phyloP scores from a whole-genome alignment of 2,113 vertebrate genomes.

The Zapornia atra region DNA sequence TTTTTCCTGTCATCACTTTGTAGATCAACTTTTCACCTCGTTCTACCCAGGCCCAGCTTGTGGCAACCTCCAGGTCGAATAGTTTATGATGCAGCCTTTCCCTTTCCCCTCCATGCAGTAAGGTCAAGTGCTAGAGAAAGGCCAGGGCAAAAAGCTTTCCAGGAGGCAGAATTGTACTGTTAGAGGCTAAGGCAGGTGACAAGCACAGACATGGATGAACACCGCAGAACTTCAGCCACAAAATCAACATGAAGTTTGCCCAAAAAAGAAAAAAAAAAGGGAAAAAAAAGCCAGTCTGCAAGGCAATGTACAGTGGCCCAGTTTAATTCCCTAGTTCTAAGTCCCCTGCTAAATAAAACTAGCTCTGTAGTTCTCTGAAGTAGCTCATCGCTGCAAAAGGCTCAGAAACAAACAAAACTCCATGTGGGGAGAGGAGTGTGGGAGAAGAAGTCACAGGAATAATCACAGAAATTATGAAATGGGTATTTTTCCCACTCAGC shows the following conservation, averaged over 20 bases:
- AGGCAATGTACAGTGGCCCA: neutral
- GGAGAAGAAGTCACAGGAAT: neutral
- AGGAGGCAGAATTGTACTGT: neutral
- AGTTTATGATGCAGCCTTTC: neutral
- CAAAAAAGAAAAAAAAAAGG: neutral
- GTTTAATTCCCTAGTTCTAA: neutral
- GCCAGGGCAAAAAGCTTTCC: neutral
- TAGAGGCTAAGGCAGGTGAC: neutral
- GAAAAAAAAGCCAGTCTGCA: neutral
- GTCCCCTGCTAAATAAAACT: neutral
- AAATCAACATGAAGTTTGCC: neutral
- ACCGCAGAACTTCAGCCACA: neutral
- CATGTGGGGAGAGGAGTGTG: neutral
- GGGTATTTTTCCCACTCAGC: neutral
- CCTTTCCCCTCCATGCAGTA: neutral
- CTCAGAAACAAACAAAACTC: neutral
- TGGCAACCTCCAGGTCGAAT: neutral
- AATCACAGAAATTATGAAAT: neutral
- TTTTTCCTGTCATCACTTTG: neutral
- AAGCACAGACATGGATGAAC: neutral
- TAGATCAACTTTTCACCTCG: neutral
- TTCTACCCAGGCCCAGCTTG: neutral
- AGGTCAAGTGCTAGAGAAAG: neutral
- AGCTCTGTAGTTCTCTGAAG: neutral
- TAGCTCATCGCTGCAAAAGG: neutral